Evolutionary conservation across 2,888 invertebrate genomes (phyloP), one percentile per base, ranked within the genome.

Genomic region (Chalcosyrphus nemorum): DNA sequence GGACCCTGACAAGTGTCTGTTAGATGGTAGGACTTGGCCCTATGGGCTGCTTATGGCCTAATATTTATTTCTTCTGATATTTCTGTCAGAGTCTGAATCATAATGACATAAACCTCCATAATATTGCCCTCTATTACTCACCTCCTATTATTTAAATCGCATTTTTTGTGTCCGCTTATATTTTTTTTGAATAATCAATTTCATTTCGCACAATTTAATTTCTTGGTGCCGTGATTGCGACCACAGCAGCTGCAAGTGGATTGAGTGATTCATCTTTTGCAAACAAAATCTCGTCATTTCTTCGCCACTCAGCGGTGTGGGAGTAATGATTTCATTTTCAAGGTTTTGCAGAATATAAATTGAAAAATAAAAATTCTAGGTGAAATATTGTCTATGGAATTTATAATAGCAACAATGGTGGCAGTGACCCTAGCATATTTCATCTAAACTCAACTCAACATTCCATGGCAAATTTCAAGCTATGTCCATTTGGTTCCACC

Each of bases 281-380:
- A 15, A 6, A 24, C n/a, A 41, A 41, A 41, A 41, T 27, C 7
- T 2, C 24, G 24, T 38, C 32, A 35, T 21, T 15, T n/a, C n/a
- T 21, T 13, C 15, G 50, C 15, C 24, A 15, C 4, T 6, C 24
- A 4, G 5, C 6, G n/a, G 35, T 19, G 63, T 65, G 15, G 66
- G 66, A 35, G 54, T 29, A 7, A 19, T 17, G 41, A 29, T 27
- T 24, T 24, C 13, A 24, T 52, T 66, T 54, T 68, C 66, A 68
- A 68, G 52, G 66, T 54, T 29, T 19, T 19, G 41, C 66, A 29
- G 41, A 68, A 68, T 41, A 54, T 29, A n/a, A n/a, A n/a, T n/a
- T n/a, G 41, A 41, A 52, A 66, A 66, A 47, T 50, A 24, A 65
- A 29, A n/a, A 38, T 24, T 38, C 43, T 21, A 38, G 35, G 27